Evolutionary conservation across 2,113 vertebrate species (phyloP).

Genomic region (Mesocricetus auratus): DNA sequence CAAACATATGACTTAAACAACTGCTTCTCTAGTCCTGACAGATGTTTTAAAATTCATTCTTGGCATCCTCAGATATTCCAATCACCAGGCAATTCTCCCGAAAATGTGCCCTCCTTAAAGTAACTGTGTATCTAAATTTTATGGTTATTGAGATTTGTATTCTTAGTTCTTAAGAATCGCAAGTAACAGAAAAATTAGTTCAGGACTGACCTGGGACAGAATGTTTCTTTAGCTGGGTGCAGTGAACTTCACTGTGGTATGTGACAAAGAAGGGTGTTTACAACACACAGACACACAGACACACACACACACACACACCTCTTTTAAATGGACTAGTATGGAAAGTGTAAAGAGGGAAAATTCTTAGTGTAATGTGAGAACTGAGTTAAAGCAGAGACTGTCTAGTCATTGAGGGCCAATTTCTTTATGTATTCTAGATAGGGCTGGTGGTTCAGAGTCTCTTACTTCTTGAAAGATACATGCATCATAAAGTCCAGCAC

Average conservation of each 20-base stretch:
- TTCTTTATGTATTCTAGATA: not conserved
- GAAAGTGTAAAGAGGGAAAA: not conserved
- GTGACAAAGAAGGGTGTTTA: not conserved
- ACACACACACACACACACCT: not conserved
- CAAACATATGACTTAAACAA: slow-evolving; percentile 32
- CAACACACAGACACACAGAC: too few relatives aligned
- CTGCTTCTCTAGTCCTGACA: not conserved
- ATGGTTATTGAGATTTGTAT: not conserved
- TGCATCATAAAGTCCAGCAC: not conserved
- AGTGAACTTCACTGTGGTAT: not conserved
- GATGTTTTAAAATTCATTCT: not conserved
- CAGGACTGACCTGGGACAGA: not conserved
- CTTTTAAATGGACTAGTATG: not conserved
- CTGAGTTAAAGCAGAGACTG: not conserved
- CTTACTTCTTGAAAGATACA: not conserved
- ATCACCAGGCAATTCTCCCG: slow-evolving; percentile 1
- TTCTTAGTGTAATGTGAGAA: too few relatives aligned
- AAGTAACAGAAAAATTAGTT: slow-evolving; percentile 29
- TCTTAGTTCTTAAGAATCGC: not conserved
- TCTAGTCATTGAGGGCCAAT: not conserved
- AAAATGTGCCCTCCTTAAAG: not conserved
- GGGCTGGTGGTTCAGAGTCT: too few relatives aligned
- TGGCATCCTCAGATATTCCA: not conserved
- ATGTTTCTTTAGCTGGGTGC: not conserved
- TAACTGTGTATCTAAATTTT: slow-evolving; percentile 3